A percentile compares a stretch with the other conserved stretches of the same genome.
Evolutionary conservation across 2,888 invertebrate genomes (phyloP).

Genomic region (Helicoverpa assulta): DNA sequence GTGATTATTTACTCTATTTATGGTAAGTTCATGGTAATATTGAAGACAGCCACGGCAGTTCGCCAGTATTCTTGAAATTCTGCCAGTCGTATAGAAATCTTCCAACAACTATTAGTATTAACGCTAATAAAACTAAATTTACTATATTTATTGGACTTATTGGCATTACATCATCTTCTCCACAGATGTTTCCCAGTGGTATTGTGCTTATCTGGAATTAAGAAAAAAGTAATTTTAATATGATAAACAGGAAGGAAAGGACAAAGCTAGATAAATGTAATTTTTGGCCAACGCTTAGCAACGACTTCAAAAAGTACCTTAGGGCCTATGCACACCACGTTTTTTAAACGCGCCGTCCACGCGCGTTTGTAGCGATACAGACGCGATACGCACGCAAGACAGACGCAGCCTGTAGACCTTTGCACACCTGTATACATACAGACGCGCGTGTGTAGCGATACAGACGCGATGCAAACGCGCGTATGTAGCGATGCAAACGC

Average conservation of each 20-base stretch:
- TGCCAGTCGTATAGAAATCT: constrained; percentile 96
- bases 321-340: no score
- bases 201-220: constrained; percentile 92
- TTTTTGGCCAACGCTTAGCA: not conserved
- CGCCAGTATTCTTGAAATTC: constrained; percentile 94
- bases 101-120: constrained; percentile 93
- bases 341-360: no score
- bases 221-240: not conserved
- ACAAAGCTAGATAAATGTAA: no score
- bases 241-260: no score
- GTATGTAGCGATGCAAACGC: no score
- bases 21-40: constrained; percentile 91
- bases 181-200: constrained; percentile 93
- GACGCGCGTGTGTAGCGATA: no score
- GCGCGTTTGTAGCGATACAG: no score
- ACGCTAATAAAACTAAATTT: constrained; percentile 92
- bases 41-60: constrained; percentile 95
- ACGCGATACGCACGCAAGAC: no score
- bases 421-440: no score
- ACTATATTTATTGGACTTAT: constrained; percentile 93
- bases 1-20: not conserved
- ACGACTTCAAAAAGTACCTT: not conserved
- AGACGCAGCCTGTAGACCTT: no score
- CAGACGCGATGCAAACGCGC: no score
- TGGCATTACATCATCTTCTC: constrained; percentile 82